Base-by-base conservation (phyloP, 35 echinoderm and acorn worm genomes). In the Holothuria glaberrima region DNA sequence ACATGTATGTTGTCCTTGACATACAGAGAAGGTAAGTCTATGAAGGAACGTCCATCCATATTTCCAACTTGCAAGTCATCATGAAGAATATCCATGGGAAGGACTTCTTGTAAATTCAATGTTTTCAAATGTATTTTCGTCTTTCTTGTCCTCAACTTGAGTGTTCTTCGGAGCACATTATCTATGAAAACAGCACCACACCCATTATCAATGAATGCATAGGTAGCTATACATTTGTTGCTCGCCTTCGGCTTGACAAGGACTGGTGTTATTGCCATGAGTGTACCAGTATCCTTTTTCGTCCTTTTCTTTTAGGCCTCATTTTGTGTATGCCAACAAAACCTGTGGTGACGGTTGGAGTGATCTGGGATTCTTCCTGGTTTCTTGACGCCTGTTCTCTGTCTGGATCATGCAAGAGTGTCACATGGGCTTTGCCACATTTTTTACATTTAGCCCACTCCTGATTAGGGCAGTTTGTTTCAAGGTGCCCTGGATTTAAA, bases 141-240 rank as follows among this genome's bases (percentile, higher is more conserved):
- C 59, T 1, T 44, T 50, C 62, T 91, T 21, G 58, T 69, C 66
- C 48, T 69, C n/a, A 63, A 4, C 36, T 62, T 4, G 6, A 92
- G 31, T 13, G 3, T 25, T 18, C 34, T 68, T 45, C 10, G n/a
- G 9, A 78, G 30, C 12, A 18, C 48, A 31, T 35, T 25, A 61
- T 44, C 59, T 78, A 38, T 31, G 46, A 90, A 79, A 20, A 27
- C 38, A 30, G 59, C 58, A 35, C 59, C 32, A 66, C 82, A 90
- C 18, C 59, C 89, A 83, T 58, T 91, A 26, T 91, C 89, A 9
- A 91, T 83, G 25, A 91, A 91, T 16, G 77, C 89, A 76, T 91
- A 83, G 3, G 35, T 66, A 17, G 89, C 45, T 6, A 70, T 87
- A 26, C 34, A 46, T 50, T 64, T 59, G 62, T 87, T 64, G 28